A percentile compares a stretch with the other conserved stretches of the same genome.
Conservation (phyloP, 1,140 invertebrate genomes). For the Sitophilus oryzae region DNA sequence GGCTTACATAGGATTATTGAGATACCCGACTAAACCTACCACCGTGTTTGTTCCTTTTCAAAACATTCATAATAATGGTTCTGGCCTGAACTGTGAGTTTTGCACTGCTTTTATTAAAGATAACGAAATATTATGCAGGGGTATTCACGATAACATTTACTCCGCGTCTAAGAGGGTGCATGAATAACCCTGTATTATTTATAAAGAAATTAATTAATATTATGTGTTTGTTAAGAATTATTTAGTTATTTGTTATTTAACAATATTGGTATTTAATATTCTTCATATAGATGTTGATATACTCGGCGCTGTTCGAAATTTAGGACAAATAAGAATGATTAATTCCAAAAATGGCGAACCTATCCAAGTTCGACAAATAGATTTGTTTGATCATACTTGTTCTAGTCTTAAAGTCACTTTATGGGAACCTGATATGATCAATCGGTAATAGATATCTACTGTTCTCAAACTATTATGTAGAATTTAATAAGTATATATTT, state of each 20-base stretch:
- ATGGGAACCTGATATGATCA: conserved; percentile 47
- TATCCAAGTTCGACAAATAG: conserved; percentile 45
- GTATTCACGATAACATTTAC: too few species aligned
- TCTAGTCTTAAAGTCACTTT: conserved; percentile 45
- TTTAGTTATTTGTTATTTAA: background rate
- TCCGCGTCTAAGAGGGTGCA: too few species aligned
- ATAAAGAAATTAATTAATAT: too few species aligned
- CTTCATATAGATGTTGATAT: conserved; percentile 42
- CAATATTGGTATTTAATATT: background rate
- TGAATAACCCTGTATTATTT: too few species aligned
- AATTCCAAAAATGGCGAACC: conserved; percentile 48
- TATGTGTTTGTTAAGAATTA: background rate
- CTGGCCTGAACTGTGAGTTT: conserved; percentile 25
- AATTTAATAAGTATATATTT: conserved; percentile 3
- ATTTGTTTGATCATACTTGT: conserved; percentile 50
- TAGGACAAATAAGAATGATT: conserved; percentile 46
- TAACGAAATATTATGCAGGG: background rate
- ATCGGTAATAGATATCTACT: conserved; percentile 4
- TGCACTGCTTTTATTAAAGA: background rate
- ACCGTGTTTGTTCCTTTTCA: conserved; percentile 49
- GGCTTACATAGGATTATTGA: conserved; percentile 46
- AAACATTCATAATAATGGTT: conserved; percentile 43
- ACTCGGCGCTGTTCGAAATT: conserved; percentile 48
- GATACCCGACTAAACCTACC: conserved; percentile 54
- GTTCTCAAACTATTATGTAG: background rate